Evolutionary conservation across 2,888 invertebrate species (phyloP), one percentile per base, ranked within the genome.

Genomic region (Gymnocheta viridis): DNA sequence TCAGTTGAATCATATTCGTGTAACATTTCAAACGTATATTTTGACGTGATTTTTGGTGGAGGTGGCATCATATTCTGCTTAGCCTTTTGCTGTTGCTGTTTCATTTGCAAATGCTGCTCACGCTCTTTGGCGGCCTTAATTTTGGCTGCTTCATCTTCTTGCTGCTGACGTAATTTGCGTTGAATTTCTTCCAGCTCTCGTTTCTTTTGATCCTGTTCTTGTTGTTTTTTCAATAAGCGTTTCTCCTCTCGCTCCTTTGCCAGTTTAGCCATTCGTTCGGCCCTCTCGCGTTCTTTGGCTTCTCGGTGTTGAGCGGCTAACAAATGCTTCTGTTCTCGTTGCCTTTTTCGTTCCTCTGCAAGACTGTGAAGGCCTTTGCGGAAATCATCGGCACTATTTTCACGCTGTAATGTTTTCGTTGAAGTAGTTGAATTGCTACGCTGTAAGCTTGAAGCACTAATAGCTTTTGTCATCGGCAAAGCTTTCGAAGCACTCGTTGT

Each of bases 1-100:
- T 92, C 92, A 7, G 92, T 92, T 6, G 92, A 92, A 86, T 92
- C 92, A 82, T 92, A 92, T 74, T 92, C 92, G 82, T 91, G 89
- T 80, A 92, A 82, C 89, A 91, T 91, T 72, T 92, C 91, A 80
- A 92, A 92, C n/a, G 89, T 88, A 69, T 91, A 92, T 82, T 90
- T 90, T 1, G 86, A 87, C 17, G 87, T 85, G 2, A 22, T 72
- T 79, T 88, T 88, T 14, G 89, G 87, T 32, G 90, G 90, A 6
- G 89, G 90, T 72, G 90, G 88, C 87, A 89, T 67, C 84, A 86
- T 89, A 82, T 85, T 82, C 85, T 88, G 76, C 86, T 82, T 85
- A 17, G 77, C 62, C 56, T 70, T n/a, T 47, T 64, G 73, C 56
- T 89, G 86, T 29, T 88, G 87, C 58, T 86, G 84, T 51, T 88